Percentiles rank a stretch among this genome's conserved stretches.
These are phyloP conservation scores for Leucozona laternaria DNA, from an alignment of 2,888 invertebrate genomes.

Conservation along the genomic window DNA sequence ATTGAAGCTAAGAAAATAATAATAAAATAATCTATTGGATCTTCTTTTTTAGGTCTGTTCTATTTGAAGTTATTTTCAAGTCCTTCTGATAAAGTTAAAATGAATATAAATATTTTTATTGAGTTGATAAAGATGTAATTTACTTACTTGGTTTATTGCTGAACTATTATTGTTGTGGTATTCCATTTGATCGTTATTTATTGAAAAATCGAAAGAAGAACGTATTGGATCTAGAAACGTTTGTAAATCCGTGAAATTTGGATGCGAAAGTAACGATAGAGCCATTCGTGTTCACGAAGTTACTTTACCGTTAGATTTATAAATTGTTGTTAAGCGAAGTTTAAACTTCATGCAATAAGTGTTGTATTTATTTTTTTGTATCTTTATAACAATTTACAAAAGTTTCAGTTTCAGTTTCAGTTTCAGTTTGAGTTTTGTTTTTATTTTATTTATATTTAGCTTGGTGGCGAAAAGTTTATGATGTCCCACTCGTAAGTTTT, in stretches of 20 bases:
- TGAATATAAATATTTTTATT: not conserved
- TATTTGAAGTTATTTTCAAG: not conserved
- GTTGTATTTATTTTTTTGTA: not conserved
- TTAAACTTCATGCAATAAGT: not conserved
- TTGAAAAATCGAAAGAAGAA: conserved; percentile 78
- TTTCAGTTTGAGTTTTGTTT: conserved; percentile 19
- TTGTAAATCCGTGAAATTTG: conserved; percentile 82
- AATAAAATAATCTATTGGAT: not conserved
- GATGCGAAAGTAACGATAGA: conserved; percentile 82
- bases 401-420: conserved; percentile 25
- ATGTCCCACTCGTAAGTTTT: conserved; percentile 43
- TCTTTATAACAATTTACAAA: not conserved
- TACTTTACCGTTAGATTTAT: conserved; percentile 42
- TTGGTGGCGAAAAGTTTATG: conserved; percentile 57
- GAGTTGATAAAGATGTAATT: not conserved
- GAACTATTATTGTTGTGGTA: conserved; percentile 77
- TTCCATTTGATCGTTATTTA: conserved; percentile 82
- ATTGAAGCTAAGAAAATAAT: not conserved
- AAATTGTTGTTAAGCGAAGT: conserved; percentile 13
- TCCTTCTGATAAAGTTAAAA: not conserved
- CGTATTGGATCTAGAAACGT: conserved; percentile 81
- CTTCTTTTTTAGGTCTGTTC: not conserved
- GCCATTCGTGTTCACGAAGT: conserved; percentile 81
- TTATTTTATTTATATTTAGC: conserved; percentile 27
- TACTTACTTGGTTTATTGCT: conserved; percentile 75